Conservation (phyloP, 2,113 vertebrate species). For the Acrocephalus kingi region DNA sequence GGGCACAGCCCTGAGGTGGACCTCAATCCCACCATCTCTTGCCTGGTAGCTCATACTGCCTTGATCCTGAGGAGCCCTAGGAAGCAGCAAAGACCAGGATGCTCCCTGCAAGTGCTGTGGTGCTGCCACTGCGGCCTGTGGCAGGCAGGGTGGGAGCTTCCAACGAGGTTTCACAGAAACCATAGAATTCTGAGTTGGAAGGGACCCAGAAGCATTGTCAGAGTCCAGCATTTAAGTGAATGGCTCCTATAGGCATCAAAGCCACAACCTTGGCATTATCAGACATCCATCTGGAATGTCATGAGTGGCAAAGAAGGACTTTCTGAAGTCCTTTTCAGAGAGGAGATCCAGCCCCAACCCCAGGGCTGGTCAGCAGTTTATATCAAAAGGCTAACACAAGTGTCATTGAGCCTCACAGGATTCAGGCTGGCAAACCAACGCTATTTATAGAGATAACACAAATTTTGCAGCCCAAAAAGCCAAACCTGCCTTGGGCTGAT, state of each 20-base stretch:
- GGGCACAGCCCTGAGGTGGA: background rate
- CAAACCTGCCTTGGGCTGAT: background rate
- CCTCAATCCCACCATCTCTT: rapidly evolving
- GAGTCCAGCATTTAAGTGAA: background rate
- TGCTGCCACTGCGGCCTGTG: background rate
- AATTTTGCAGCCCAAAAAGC: background rate
- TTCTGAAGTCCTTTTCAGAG: background rate
- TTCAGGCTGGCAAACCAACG: background rate
- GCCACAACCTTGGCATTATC: no score
- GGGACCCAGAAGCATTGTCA: background rate
- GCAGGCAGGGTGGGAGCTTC: background rate
- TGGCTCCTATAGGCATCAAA: background rate
- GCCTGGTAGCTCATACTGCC: no score
- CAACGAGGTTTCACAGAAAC: background rate
- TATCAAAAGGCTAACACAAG: background rate
- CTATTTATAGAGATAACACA: background rate
- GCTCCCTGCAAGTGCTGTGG: background rate
- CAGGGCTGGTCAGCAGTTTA: background rate
- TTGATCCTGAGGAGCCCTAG: background rate
- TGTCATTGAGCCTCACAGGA: background rate
- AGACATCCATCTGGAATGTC: no score
- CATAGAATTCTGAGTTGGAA: background rate
- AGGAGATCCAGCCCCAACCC: background rate
- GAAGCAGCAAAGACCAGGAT: background rate
- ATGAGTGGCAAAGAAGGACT: background rate